phyloP scores from a whole-genome alignment of 2,888 invertebrate genomes.

The Yponomeuta cagnagella region DNA sequence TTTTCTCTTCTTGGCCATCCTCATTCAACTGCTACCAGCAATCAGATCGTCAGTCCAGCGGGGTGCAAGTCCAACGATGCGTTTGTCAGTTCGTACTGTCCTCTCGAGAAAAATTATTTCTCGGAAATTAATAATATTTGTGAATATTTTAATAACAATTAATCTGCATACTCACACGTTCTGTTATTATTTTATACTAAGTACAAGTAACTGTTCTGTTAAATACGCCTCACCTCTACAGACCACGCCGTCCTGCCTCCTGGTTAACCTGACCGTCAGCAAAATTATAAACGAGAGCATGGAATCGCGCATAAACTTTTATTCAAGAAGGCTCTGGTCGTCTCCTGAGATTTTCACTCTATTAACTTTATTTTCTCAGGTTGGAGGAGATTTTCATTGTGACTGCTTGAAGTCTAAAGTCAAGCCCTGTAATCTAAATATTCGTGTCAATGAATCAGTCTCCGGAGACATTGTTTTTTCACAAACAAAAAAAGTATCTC shows the following conservation, averaged over 20 bases:
- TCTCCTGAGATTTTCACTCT: conserved; percentile 21
- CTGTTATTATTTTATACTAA: too few relatives aligned
- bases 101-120: too few relatives aligned
- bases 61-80: too few relatives aligned
- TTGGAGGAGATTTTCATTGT: neutral
- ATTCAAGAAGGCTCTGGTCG: conserved; percentile 22
- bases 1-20: too few relatives aligned
- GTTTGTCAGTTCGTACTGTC: too few relatives aligned
- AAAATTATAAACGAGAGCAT: conserved; percentile 32
- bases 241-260: conserved; percentile 6
- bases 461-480: neutral
- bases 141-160: too few relatives aligned
- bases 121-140: too few relatives aligned
- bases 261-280: conserved; percentile 22
- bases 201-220: too few relatives aligned
- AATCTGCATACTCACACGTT: too few relatives aligned
- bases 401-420: neutral
- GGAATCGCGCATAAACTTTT: conserved; percentile 21
- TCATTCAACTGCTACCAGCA: too few relatives aligned
- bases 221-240: conserved; percentile 19
- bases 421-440: neutral
- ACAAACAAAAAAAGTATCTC: conserved; percentile 32
- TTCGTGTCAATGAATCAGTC: neutral
- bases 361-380: neutral
- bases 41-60: too few relatives aligned